Evolutionary conservation across 2,888 invertebrate species (phyloP).

Genomic region (Patella pellucida): DNA sequence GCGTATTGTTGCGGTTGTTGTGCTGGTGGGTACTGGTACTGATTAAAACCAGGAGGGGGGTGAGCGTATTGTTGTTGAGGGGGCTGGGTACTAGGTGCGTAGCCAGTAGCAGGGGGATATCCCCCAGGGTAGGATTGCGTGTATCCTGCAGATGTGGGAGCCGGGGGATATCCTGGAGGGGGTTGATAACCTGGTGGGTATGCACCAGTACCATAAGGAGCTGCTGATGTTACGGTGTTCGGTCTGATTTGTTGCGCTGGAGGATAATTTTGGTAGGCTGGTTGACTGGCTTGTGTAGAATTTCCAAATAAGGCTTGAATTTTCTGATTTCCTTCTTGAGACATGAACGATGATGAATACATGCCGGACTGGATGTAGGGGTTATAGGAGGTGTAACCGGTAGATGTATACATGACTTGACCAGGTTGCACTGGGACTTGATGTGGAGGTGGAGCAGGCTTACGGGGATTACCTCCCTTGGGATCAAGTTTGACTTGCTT

Average conservation of each 20-base stretch:
- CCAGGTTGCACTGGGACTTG: constrained; percentile 19
- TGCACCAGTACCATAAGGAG: constrained; percentile 8
- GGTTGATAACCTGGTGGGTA: constrained; percentile 17
- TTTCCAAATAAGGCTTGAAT: constrained; percentile 63
- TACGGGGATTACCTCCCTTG: not conserved
- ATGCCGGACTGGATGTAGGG: constrained; percentile 64
- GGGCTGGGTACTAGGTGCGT: constrained; percentile 15
- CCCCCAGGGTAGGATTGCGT: constrained; percentile 31
- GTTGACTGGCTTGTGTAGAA: constrained; percentile 26
- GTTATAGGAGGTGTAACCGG: constrained; percentile 47
- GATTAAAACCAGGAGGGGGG: constrained; percentile 9
- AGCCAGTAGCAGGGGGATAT: constrained; percentile 25
- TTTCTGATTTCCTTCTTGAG: constrained; percentile 64
- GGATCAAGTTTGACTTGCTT: constrained; percentile 18
- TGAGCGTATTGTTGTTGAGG: constrained; percentile 24
- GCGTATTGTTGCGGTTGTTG: constrained; percentile 30
- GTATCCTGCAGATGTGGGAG: constrained; percentile 24
- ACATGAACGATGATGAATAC: constrained; percentile 67
- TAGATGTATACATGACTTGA: constrained; percentile 5
- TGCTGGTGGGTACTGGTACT: constrained; percentile 32
- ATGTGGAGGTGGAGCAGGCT: constrained; percentile 11
- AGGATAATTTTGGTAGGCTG: constrained; percentile 16
- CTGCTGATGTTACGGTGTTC: constrained; percentile 20
- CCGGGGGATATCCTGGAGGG: constrained; percentile 34
- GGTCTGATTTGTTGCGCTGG: constrained; percentile 18